phyloP scores from a whole-genome alignment of 2,888 invertebrate genomes.

The Microplitis manilae region DNA sequence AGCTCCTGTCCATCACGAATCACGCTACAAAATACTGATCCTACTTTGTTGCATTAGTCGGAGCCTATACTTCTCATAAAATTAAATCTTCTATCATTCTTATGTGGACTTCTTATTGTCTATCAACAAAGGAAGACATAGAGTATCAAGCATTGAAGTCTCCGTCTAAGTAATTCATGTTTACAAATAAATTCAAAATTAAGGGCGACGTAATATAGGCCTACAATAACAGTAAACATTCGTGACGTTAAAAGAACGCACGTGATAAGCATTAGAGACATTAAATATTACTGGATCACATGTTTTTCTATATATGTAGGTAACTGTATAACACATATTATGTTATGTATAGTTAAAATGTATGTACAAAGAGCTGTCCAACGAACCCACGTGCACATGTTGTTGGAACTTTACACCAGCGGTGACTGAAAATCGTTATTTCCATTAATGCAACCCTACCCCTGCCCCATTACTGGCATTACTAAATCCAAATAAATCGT shows the following conservation, averaged over 20 bases:
- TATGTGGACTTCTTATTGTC: neutral
- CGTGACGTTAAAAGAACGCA: neutral
- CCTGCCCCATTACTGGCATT: neutral
- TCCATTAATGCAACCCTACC: conserved; percentile 52
- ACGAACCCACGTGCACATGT: conserved; percentile 59
- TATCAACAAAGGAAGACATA: neutral
- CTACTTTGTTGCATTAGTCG: neutral
- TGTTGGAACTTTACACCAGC: conserved; percentile 39
- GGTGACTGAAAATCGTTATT: conserved; percentile 69
- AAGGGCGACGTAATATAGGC: conserved; percentile 26
- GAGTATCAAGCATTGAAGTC: neutral
- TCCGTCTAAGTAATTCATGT: neutral
- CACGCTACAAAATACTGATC: conserved; percentile 56
- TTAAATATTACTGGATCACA: neutral
- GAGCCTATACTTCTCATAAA: neutral
- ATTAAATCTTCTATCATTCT: neutral
- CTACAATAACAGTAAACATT: conserved; percentile 27
- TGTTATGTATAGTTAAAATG: conserved; percentile 23
- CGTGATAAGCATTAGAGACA: neutral
- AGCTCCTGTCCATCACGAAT: conserved; percentile 62
- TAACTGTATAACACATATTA: neutral
- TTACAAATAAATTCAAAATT: conserved; percentile 16
- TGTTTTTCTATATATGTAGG: neutral
- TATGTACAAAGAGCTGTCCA: conserved; percentile 53
- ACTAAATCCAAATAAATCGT: neutral